Evolutionary conservation across 2,797 vertebrate species (phyloP).

Genomic region (Cossypha heuglini): DNA sequence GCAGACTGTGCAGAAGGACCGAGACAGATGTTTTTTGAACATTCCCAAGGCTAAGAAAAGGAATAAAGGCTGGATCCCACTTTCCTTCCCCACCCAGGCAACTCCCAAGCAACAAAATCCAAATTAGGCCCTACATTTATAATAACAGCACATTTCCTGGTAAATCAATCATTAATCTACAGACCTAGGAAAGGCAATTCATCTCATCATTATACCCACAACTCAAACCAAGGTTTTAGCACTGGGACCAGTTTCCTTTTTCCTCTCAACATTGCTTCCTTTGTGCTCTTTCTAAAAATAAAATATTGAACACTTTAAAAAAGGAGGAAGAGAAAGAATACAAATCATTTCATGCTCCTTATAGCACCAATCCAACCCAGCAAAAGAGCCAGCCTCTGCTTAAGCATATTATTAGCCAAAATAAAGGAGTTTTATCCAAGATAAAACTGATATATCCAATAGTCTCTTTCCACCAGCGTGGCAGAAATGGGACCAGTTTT

Average conservation of each 20-base stretch:
- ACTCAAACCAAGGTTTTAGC: neutral
- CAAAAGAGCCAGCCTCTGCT: neutral
- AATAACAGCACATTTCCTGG: constrained; percentile 33
- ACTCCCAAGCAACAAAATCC: constrained; percentile 32
- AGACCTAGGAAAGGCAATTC: neutral
- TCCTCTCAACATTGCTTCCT: neutral
- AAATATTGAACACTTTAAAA: neutral
- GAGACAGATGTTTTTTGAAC: neutral
- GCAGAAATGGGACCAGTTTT: neutral
- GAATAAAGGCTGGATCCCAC: neutral
- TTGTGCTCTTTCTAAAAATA: neutral
- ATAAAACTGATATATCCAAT: neutral
- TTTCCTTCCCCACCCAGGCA: constrained; percentile 43
- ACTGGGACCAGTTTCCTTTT: neutral
- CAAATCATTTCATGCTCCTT: neutral
- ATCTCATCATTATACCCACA: neutral
- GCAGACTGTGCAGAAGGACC: neutral
- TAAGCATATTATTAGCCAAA: neutral
- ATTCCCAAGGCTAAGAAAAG: neutral
- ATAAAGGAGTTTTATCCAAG: neutral
- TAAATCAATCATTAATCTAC: constrained; percentile 15
- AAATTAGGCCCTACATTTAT: constrained; percentile 7
- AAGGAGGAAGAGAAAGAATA: neutral
- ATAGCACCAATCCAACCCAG: neutral
- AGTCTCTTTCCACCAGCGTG: neutral